Conservation (phyloP, 2,113 vertebrate genomes). For the Phoxinus phoxinus region DNA sequence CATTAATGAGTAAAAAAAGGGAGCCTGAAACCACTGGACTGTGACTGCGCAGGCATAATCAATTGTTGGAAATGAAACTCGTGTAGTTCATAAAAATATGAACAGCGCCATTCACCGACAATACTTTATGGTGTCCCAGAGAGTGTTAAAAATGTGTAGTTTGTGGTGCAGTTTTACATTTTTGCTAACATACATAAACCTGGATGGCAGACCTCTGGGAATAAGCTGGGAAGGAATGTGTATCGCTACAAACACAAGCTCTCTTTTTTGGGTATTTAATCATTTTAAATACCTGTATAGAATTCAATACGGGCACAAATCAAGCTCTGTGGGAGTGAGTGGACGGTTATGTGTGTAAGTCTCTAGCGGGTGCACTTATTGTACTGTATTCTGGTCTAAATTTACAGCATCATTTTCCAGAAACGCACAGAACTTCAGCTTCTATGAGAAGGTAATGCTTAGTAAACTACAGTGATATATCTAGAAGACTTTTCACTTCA, state of each 20-base stretch:
- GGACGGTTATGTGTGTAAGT: constrained; percentile 14
- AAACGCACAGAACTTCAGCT: neutral
- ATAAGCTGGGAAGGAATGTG: constrained; percentile 16
- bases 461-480: neutral
- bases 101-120: constrained; percentile 54
- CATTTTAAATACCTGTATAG: constrained; percentile 30
- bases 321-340: constrained; percentile 17
- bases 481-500: neutral
- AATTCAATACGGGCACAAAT: constrained; percentile 36
- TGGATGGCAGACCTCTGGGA: constrained; percentile 24
- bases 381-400: neutral
- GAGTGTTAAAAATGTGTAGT: constrained; percentile 37
- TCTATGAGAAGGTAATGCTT: neutral
- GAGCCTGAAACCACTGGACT: constrained; percentile 50
- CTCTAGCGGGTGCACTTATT: neutral
- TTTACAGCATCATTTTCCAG: neutral
- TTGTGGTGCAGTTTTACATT: constrained; percentile 55
- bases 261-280: constrained; percentile 29
- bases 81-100: constrained; percentile 60
- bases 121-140: constrained; percentile 9
- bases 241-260: constrained; percentile 41
- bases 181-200: constrained; percentile 44
- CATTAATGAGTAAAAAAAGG: constrained; percentile 39
- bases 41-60: constrained; percentile 56
- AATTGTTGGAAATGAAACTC: constrained; percentile 62